phyloP scores from a whole-genome alignment of 1,140 invertebrate species.

The Eurosta solidaginis region DNA sequence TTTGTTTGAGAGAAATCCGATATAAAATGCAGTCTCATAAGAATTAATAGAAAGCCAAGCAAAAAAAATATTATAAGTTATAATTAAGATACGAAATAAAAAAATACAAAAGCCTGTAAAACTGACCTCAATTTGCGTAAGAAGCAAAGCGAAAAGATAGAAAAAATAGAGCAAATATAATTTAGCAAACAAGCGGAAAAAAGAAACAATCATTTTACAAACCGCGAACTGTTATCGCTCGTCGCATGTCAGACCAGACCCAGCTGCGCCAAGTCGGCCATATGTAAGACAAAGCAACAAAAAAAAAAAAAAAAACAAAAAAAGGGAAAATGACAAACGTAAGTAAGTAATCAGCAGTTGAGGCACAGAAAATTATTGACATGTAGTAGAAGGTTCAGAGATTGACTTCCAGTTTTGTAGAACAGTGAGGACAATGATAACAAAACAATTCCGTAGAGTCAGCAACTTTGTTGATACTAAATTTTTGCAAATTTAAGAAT shows the following conservation, averaged over 20 bases:
- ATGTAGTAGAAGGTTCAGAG: background rate
- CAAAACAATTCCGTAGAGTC: background rate
- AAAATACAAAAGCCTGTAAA: background rate
- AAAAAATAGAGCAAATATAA: background rate
- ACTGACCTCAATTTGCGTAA: background rate
- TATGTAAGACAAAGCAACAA: background rate
- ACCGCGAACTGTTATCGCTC: background rate
- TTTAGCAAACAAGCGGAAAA: background rate
- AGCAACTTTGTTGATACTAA: background rate
- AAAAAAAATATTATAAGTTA: background rate
- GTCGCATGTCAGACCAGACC: background rate
- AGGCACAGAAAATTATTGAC: background rate
- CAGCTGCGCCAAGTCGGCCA: background rate
- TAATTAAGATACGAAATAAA: background rate
- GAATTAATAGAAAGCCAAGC: too few relatives aligned
- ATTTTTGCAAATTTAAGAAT: background rate
- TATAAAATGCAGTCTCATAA: too few relatives aligned
- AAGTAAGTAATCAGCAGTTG: background rate
- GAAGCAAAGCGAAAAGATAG: background rate
- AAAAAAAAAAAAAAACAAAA: background rate
- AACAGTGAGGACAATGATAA: background rate
- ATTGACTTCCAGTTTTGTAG: background rate
- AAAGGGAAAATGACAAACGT: background rate
- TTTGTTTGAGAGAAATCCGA: too few relatives aligned
- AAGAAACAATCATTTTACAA: background rate